These are phyloP conservation scores for Phalacrocorax brasilianus DNA, from an alignment of 2,113 vertebrate genomes.

Conservation along the genomic window DNA sequence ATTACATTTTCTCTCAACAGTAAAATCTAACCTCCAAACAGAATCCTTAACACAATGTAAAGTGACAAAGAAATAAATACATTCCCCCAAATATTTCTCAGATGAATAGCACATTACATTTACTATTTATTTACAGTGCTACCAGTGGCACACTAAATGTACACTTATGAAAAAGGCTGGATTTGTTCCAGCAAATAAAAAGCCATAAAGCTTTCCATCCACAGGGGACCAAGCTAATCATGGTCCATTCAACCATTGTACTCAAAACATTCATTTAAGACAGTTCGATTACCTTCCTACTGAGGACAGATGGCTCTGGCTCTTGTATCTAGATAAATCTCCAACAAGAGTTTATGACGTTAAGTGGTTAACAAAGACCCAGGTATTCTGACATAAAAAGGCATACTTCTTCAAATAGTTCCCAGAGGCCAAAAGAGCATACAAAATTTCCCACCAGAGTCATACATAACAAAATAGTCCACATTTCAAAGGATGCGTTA, in stretches of 20 bases:
- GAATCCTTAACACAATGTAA: not conserved
- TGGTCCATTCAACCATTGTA: not conserved
- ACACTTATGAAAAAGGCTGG: not conserved
- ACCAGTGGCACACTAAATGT: not conserved
- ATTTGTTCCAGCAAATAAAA: not conserved
- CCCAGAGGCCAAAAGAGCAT: not conserved
- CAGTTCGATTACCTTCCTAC: not conserved
- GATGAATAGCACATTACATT: not conserved
- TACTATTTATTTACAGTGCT: not conserved
- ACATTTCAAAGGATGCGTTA: not conserved
- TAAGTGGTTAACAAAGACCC: not conserved
- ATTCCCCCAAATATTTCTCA: not conserved
- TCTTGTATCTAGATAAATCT: not conserved
- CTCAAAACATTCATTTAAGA: not conserved
- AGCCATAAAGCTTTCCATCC: not conserved
- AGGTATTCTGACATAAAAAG: not conserved
- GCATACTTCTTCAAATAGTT: not conserved
- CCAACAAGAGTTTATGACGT: not conserved
- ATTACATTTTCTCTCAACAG: not conserved
- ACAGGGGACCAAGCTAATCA: not conserved
- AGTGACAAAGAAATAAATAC: not conserved
- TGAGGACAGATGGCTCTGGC: not conserved
- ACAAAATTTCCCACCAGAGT: not conserved
- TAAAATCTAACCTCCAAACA: not conserved
- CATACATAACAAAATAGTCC: not conserved